Conservation (phyloP, 1,140 invertebrate genomes). For the Apis mellifera region DNA sequence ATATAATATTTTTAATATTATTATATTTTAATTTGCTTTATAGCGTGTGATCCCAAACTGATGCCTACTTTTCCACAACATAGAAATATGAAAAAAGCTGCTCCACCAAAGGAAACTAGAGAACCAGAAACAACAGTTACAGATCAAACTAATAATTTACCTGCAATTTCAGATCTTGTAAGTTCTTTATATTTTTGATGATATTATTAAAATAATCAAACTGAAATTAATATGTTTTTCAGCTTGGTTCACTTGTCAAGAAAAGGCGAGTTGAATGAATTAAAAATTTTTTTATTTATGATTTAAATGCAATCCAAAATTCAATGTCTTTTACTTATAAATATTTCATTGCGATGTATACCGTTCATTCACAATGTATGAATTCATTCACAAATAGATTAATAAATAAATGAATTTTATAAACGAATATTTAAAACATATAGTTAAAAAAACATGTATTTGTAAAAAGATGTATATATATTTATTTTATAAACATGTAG, state of each 20-base stretch:
- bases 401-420: conserved; percentile 39
- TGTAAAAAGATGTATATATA: neutral
- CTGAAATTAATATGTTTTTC: conserved; percentile 58
- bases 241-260: conserved; percentile 87
- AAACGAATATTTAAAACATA: conserved; percentile 9
- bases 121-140: conserved; percentile 83
- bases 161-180: conserved; percentile 89
- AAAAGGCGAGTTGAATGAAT: conserved; percentile 85
- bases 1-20: neutral
- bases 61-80: conserved; percentile 99
- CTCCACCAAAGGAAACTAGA: conserved; percentile 79
- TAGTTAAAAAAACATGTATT: neutral
- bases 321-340: conserved; percentile 12
- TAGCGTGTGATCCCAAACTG: conserved; percentile 96
- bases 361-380: neutral
- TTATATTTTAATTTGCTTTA: conserved; percentile 60
- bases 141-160: conserved; percentile 87
- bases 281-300: neutral
- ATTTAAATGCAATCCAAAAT: neutral
- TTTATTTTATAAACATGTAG: neutral
- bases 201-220: neutral
- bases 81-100: conserved; percentile 89
- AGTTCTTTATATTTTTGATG: conserved; percentile 52
- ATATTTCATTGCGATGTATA: conserved; percentile 24
- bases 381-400: conserved; percentile 26